phyloP scores from a whole-genome alignment of 2,888 invertebrate species.

The Luperina testacea region DNA sequence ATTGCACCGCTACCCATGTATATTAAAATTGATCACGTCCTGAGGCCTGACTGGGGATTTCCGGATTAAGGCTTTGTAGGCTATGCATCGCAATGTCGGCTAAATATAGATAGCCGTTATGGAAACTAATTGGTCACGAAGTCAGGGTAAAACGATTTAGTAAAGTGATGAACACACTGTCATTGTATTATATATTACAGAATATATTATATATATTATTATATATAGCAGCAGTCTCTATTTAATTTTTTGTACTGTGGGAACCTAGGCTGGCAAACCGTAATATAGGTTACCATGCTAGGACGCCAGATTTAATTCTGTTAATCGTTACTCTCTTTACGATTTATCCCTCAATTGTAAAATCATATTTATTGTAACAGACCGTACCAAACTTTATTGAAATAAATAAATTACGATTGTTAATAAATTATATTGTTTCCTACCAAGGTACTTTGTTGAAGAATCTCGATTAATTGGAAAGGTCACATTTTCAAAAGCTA shows the following conservation, averaged over 20 bases:
- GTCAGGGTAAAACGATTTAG: not conserved
- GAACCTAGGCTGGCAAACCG: not conserved
- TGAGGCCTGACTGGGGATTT: conserved; percentile 34
- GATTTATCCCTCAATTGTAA: too few species aligned
- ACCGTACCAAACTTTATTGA: too few species aligned
- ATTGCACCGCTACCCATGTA: conserved; percentile 12
- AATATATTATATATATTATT: not conserved
- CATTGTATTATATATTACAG: not conserved
- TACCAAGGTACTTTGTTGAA: not conserved
- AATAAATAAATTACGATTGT: too few species aligned
- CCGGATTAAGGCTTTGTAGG: conserved; percentile 32
- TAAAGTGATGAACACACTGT: not conserved
- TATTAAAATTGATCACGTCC: conserved; percentile 48
- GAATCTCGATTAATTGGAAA: not conserved
- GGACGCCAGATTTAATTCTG: too few species aligned
- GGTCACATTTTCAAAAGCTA: not conserved
- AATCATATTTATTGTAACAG: too few species aligned
- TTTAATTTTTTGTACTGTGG: not conserved
- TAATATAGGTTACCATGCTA: not conserved
- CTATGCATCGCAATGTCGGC: conserved; percentile 20
- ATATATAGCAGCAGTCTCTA: not conserved
- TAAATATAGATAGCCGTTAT: conserved; percentile 4
- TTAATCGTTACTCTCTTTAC: not conserved
- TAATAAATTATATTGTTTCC: not conserved
- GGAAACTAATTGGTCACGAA: conserved; percentile 9